Evolutionary conservation across 2,888 invertebrate species (phyloP).

Genomic region (Eudemis profundana): DNA sequence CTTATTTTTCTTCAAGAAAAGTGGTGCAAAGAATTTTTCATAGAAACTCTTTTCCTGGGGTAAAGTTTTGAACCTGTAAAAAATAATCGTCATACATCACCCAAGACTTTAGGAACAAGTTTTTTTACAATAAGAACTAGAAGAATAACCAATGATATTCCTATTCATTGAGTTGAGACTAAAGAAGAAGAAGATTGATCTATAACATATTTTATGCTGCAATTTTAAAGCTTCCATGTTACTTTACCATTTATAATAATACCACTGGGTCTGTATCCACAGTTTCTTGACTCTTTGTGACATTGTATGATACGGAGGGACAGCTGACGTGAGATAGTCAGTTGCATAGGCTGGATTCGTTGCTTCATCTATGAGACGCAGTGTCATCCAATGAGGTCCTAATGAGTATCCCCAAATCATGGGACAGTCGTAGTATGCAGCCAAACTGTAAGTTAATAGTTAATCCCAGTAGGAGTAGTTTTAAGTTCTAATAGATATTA

Average conservation of each 20-base stretch:
- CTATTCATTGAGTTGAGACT: background rate
- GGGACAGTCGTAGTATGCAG: conserved; percentile 7
- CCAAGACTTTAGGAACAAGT: no score
- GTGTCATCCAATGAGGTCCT: conserved; percentile 3
- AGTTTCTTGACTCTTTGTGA: background rate
- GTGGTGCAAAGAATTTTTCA: conserved; percentile 6
- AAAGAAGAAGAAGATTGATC: no score
- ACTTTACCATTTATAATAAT: conserved; percentile 21
- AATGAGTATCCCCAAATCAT: conserved; percentile 17
- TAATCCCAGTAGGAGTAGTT: no score
- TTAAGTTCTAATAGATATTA: no score
- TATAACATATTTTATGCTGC: no score
- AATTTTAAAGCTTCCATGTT: background rate
- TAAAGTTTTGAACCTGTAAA: conserved; percentile 9
- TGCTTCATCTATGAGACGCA: conserved; percentile 16
- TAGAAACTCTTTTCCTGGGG: conserved; percentile 16
- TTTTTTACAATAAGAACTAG: no score
- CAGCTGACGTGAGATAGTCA: conserved; percentile 13
- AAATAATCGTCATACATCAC: no score
- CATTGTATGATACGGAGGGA: conserved; percentile 10
- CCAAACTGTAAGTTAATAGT: background rate
- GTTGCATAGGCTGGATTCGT: conserved; percentile 5
- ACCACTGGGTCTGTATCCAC: conserved; percentile 13
- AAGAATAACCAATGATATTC: no score
- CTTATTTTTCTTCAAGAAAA: conserved; percentile 3